A percentile compares a stretch with the other conserved stretches of the same genome.
These are phyloP conservation scores for Limnephilus marmoratus DNA, from an alignment of 2,888 invertebrate genomes.

Conservation along the genomic window DNA sequence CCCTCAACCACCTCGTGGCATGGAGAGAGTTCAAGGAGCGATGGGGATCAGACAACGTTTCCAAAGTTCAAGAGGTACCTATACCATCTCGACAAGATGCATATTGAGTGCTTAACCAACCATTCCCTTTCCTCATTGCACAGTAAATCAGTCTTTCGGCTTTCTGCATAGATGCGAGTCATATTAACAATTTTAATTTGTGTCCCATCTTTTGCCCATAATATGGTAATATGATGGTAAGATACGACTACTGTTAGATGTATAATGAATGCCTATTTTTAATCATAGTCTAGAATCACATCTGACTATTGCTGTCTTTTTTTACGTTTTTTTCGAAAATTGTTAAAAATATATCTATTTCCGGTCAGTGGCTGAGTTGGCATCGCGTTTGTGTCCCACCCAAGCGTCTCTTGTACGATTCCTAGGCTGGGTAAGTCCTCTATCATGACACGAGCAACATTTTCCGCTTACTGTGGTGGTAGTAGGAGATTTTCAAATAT, in stretches of 20 bases:
- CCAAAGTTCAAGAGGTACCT: conserved; percentile 61
- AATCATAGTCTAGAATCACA: neutral
- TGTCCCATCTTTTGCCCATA: too few relatives aligned
- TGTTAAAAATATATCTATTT: neutral
- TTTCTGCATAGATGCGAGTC: neutral
- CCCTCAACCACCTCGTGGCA: conserved; percentile 59
- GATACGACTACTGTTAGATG: neutral
- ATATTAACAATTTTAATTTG: neutral
- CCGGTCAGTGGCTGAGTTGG: too few relatives aligned
- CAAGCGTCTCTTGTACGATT: too few relatives aligned
- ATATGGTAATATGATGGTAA: too few relatives aligned
- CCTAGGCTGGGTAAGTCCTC: too few relatives aligned
- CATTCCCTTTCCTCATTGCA: neutral
- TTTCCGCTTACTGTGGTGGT: too few relatives aligned
- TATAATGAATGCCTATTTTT: neutral
- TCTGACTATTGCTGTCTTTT: too few relatives aligned
- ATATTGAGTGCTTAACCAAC: neutral
- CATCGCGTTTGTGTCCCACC: too few relatives aligned
- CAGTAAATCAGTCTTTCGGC: neutral
- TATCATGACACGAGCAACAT: too few relatives aligned
- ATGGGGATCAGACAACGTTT: conserved; percentile 63
- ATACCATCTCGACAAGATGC: neutral
- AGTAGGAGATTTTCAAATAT: too few relatives aligned
- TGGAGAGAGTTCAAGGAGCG: conserved; percentile 64
- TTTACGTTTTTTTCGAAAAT: neutral